These are phyloP conservation scores for Ormyrus thymus DNA, from an alignment of 2,888 invertebrate species.

Conservation along the genomic window DNA sequence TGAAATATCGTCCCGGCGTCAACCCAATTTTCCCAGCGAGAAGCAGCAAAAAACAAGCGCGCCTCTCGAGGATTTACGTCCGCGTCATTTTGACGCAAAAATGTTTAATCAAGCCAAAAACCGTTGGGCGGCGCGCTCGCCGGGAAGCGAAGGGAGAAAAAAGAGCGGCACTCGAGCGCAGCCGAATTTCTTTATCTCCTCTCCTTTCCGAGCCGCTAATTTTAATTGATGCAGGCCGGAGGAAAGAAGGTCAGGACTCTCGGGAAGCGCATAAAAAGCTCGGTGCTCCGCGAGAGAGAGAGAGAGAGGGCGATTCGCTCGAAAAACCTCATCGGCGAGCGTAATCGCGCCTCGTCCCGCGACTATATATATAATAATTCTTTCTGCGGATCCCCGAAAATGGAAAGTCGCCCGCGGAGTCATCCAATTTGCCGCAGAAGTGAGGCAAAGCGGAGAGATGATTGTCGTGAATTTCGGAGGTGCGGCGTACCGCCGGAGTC, in stretches of 20 bases:
- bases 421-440: slow-evolving; percentile 37
- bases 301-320: slow-evolving; percentile 9
- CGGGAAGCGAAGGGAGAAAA: neutral
- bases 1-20: no score
- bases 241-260: slow-evolving; percentile 11
- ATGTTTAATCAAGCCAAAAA: slow-evolving; percentile 26
- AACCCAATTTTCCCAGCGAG: no score
- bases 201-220: slow-evolving; percentile 24
- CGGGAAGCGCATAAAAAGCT: neutral
- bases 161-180: slow-evolving; percentile 3
- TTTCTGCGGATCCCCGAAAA: slow-evolving; percentile 21
- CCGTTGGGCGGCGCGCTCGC: neutral
- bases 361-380: neutral
- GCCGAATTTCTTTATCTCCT: neutral
- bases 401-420: slow-evolving; percentile 8
- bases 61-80: slow-evolving; percentile 1
- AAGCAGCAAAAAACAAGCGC: no score
- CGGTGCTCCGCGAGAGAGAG: neutral
- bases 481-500: slow-evolving; percentile 4
- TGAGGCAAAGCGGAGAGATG: slow-evolving; percentile 19
- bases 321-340: slow-evolving; percentile 8
- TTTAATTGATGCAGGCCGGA: slow-evolving; percentile 37
- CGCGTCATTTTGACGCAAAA: neutral
- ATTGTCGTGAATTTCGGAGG: slow-evolving; percentile 31
- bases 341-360: neutral